Base-by-base conservation (phyloP, 1,140 invertebrate species). In the Galleria mellonella region DNA sequence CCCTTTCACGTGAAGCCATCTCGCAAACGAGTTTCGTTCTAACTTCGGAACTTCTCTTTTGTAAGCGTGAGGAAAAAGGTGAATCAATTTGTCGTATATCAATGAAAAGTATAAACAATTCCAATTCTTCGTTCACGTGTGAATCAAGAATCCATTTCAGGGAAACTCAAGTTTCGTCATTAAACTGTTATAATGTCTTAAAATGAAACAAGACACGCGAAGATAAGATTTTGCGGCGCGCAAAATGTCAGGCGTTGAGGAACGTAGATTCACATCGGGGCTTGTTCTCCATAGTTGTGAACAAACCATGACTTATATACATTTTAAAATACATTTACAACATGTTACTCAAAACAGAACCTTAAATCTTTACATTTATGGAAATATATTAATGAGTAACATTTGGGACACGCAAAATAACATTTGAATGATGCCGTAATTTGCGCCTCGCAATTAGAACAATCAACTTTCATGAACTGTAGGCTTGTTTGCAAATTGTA, bases 401-500 rank as follows among this genome's bases (percentile, higher is more conserved):
- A 23, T 23, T 23, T 23, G 17, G 6, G 17, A 23, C 17, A 23
- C 6, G 17, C 2, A 23, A 23, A 23, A 23, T 23, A 23, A 23
- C 17, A 6, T 23, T 23, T 3, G 17, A 23, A 23, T 23, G 17
- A 29, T 14, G 36, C 31, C 43, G 57, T 55, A 50, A 52, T 55
- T 47, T 52, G 36, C 47, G 41, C 15, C 32, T 46, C 46, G 29
- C 50, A 60, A 49, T 60, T 53, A 55, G 50, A 53, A 47, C 47
- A 47, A 51, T 47, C 48, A 32, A 59, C 39, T 40, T 48, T 43
- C 46, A 38, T 50, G 44, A 42, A 56, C 45, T 51, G 45, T 15
- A 47, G 43, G 45, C 42, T 60, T 55, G 56, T 61, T 56, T 53
- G 38, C 44, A 43, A 50, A 60, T 53, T 55, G 38, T 55, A 33